A percentile compares a stretch with the other conserved stretches of the same genome.
Evolutionary conservation across 2,797 vertebrate genomes (phyloP).

Genomic region (Sarcoramphus papa): DNA sequence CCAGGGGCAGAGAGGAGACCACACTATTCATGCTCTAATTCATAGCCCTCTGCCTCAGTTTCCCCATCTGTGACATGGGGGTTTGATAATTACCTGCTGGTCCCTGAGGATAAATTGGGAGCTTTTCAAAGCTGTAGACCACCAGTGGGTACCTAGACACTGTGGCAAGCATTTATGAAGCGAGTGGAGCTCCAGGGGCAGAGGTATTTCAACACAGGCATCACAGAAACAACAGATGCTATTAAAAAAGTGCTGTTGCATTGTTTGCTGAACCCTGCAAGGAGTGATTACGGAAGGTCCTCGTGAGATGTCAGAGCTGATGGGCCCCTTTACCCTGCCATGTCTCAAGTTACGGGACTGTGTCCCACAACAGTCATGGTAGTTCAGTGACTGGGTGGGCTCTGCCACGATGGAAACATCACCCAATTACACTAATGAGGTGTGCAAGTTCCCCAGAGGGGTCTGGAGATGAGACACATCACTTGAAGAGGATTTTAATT

Average conservation of each 20-base stretch:
- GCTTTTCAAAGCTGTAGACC: not conserved
- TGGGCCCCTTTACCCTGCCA: not conserved
- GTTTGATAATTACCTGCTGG: not conserved
- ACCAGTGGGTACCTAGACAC: not conserved
- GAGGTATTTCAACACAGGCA: not conserved
- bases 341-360: not conserved
- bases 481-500: constrained; percentile 48
- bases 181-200: not conserved
- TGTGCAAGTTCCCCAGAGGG: not conserved
- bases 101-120: not conserved
- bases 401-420: not conserved
- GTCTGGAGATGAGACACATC: not conserved
- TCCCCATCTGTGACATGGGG: not conserved
- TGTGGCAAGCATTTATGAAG: not conserved
- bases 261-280: not conserved
- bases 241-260: not conserved
- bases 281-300: not conserved
- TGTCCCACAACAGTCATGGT: not conserved
- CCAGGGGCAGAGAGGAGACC: not conserved
- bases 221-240: not conserved
- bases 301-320: not conserved
- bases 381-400: constrained; percentile 3
- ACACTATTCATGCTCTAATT: not conserved
- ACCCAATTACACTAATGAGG: constrained; percentile 56
- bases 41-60: not conserved